Base-by-base conservation (phyloP, 1,140 invertebrate species). In the Musca domestica region DNA sequence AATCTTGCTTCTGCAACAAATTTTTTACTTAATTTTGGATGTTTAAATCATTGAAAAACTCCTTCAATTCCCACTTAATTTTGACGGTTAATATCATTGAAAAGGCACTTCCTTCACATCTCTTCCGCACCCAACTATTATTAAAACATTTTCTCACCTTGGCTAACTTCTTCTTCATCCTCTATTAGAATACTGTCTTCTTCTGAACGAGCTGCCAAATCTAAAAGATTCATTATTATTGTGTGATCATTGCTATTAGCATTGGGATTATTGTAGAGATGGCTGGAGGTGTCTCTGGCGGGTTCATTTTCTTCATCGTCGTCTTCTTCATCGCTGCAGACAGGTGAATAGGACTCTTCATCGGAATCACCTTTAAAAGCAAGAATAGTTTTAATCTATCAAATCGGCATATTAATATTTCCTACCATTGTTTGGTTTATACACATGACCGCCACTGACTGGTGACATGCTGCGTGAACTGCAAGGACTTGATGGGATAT, bases 401-500 rank as follows among this genome's bases (percentile, higher is more conserved):
- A n/a, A n/a, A n/a, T n/a, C n/a, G n/a, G n/a, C n/a, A n/a, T n/a
- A n/a, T n/a, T n/a, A n/a, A n/a, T n/a, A n/a, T n/a, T n/a, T n/a
- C n/a, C n/a, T 20, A 63, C 49, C 66, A 58, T 61, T 52, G 25
- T 67, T 64, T 25, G 34, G 20, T 67, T 67, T 51, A 67, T 49
- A 70, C 10, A 66, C 22, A 67, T 67, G 66, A 2, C 67, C 74
- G 66, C 67, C 74, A 66, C 67, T 70, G 10, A 77, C 69, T 1
- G 79, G 79, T 2, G 79, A 81, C 75, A 81, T 77, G 58, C 80
- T 75, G 6, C 80, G 73, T 0, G 79, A 81, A 67, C 80, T 81
- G 46, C 77, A 81, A 0, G 80, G 80, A 70, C 80, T 81, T 6
- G 72, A 73, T n/a, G 74, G 78, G 14, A 67, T 34, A 22, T 73